Percentiles rank a stretch among this genome's conserved stretches.
Evolutionary conservation across 2,888 invertebrate species (phyloP).

Genomic region (Diaphora mendica): DNA sequence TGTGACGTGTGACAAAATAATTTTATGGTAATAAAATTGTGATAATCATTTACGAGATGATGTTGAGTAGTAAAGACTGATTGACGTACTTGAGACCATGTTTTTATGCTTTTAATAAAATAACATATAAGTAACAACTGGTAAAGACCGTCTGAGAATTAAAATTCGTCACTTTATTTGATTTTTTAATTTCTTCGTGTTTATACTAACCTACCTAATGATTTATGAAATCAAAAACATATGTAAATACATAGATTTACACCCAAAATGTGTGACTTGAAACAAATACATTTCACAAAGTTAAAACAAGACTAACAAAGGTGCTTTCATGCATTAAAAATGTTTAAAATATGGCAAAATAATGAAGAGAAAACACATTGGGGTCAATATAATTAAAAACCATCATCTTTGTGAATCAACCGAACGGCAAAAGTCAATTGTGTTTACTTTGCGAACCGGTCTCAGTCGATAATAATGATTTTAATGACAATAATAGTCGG

Average conservation of each 20-base stretch:
- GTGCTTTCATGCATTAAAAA: constrained; percentile 29
- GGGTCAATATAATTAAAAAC: constrained; percentile 83
- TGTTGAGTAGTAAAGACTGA: constrained; percentile 12
- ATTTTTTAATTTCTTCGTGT: no score
- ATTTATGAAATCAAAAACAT: no score
- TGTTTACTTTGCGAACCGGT: constrained; percentile 70
- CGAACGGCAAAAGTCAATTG: constrained; percentile 85
- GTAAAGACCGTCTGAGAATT: not conserved
- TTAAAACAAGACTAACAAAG: not conserved
- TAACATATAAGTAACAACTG: not conserved
- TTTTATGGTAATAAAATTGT: constrained; percentile 59
- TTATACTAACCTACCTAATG: no score
- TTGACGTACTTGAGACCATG: not conserved
- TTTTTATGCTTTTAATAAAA: not conserved
- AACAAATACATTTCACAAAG: no score
- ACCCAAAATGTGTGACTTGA: no score
- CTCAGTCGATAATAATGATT: constrained; percentile 70
- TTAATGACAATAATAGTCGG: constrained; percentile 77
- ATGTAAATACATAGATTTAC: no score
- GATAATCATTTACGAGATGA: constrained; percentile 44
- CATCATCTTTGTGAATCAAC: constrained; percentile 79
- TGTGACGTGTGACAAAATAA: constrained; percentile 66
- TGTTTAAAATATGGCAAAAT: constrained; percentile 64
- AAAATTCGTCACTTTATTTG: no score
- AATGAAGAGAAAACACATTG: constrained; percentile 71